These are phyloP conservation scores for Isotomurus palustris DNA, from an alignment of 2,888 invertebrate species.

Conservation along the genomic window DNA sequence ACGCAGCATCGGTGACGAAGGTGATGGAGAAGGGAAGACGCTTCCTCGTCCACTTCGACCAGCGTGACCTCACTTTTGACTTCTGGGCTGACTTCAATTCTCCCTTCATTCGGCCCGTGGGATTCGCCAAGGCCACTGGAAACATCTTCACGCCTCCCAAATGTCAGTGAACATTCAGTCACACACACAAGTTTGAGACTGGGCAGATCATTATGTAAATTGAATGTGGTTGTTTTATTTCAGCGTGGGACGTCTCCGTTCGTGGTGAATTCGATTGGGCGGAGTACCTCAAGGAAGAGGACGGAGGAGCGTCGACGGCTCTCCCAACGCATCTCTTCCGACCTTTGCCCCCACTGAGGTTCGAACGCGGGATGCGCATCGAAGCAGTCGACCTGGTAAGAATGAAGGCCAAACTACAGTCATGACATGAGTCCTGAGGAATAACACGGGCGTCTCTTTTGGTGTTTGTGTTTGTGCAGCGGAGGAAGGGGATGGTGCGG, in stretches of 20 bases:
- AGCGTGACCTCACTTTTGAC: conserved; percentile 92
- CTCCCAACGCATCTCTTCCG: conserved; percentile 80
- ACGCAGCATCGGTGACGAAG: conserved; percentile 84
- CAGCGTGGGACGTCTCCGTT: too few species aligned
- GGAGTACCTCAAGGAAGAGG: conserved; percentile 70
- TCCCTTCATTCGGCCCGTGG: conserved; percentile 87
- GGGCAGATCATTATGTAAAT: background rate
- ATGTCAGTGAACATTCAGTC: too few species aligned
- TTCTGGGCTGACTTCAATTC: conserved; percentile 84
- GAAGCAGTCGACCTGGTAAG: conserved; percentile 74
- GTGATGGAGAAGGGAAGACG: conserved; percentile 80
- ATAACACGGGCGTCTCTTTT: background rate
- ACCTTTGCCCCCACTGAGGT: conserved; percentile 70
- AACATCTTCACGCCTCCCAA: conserved; percentile 75
- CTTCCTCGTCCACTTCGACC: conserved; percentile 88
- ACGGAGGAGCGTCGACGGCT: conserved; percentile 69
- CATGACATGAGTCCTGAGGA: background rate
- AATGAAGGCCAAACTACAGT: too few species aligned
- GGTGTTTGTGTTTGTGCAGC: conserved; percentile 24
- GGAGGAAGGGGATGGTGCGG: conserved; percentile 71
- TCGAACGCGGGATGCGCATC: conserved; percentile 77
- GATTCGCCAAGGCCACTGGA: conserved; percentile 81
- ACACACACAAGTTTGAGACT: too few species aligned
- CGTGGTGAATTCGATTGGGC: conserved; percentile 68
- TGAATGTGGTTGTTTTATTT: background rate